phyloP scores from a whole-genome alignment of 2,888 invertebrate species.

The Polyploca ridens region DNA sequence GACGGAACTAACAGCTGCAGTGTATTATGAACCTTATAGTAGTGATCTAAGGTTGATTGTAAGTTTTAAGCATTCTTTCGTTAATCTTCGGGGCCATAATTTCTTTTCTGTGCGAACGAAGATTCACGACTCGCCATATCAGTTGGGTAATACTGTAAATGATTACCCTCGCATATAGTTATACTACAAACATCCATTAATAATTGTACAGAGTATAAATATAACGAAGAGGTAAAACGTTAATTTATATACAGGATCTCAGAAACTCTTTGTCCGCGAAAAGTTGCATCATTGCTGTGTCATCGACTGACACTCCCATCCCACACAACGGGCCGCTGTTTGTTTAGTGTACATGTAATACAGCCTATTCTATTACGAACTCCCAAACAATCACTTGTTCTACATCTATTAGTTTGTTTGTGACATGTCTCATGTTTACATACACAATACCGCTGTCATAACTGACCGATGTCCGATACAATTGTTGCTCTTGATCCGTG shows the following conservation, averaged over 20 bases:
- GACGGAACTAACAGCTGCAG: too few species aligned
- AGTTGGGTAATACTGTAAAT: neutral
- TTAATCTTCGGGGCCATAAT: too few species aligned
- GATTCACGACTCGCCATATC: too few species aligned
- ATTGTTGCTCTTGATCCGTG: constrained; percentile 32
- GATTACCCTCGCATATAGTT: too few species aligned
- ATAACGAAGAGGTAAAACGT: constrained; percentile 19
- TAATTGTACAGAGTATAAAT: neutral
- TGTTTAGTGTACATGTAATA: constrained; percentile 10
- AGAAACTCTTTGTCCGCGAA: constrained; percentile 21
- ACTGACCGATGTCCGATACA: constrained; percentile 25
- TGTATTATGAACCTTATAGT: too few species aligned
- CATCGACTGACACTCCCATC: constrained; percentile 15
- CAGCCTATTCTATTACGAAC: neutral
- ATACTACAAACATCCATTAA: neutral
- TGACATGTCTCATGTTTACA: constrained; percentile 21
- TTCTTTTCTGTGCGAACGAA: too few species aligned
- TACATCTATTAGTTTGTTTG: constrained; percentile 8
- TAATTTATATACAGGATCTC: constrained; percentile 15
- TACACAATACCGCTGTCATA: constrained; percentile 21
- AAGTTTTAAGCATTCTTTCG: too few species aligned
- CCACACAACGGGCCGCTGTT: neutral
- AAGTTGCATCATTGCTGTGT: constrained; percentile 33
- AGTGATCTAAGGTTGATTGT: too few species aligned
- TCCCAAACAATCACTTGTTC: constrained; percentile 6